Conservation (phyloP, 2,888 invertebrate species). For the Mythimna lalbum region DNA sequence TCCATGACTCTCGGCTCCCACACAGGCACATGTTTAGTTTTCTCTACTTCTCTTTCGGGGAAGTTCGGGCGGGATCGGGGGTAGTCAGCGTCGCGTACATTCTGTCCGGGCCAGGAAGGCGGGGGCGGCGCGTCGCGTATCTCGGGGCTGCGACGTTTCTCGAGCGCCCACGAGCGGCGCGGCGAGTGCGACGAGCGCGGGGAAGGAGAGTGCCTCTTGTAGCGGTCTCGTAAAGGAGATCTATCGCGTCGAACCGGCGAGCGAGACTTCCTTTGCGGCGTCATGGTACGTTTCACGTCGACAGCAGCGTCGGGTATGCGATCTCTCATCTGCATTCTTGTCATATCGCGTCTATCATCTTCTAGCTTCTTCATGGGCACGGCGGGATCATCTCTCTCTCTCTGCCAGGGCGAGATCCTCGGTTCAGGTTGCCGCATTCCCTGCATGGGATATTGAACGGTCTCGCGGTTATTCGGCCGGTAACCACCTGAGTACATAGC, state of each 20-base stretch:
- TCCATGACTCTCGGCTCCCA: slow-evolving; percentile 61
- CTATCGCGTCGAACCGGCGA: slow-evolving; percentile 79
- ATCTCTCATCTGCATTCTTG: slow-evolving; percentile 53
- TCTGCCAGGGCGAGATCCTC: slow-evolving; percentile 74
- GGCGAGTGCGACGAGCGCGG: slow-evolving; percentile 78
- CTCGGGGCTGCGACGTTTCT: slow-evolving; percentile 82
- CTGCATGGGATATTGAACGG: slow-evolving; percentile 68
- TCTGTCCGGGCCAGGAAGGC: slow-evolving; percentile 81
- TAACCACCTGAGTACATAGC: slow-evolving; percentile 85
- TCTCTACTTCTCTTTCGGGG: slow-evolving; percentile 60
- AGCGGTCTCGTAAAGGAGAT: slow-evolving; percentile 80
- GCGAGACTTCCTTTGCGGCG: slow-evolving; percentile 70
- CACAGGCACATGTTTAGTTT: slow-evolving; percentile 52
- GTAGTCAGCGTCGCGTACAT: slow-evolving; percentile 57
- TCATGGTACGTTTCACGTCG: slow-evolving; percentile 38
- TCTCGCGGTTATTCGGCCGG: slow-evolving; percentile 74
- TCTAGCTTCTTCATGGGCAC: slow-evolving; percentile 70
- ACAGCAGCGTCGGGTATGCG: slow-evolving; percentile 59
- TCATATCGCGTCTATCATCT: slow-evolving; percentile 70
- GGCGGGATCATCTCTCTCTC: slow-evolving; percentile 70
- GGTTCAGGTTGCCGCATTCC: slow-evolving; percentile 63
- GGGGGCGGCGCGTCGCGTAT: slow-evolving; percentile 80
- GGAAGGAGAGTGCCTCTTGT: slow-evolving; percentile 79
- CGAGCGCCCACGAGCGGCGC: slow-evolving; percentile 85
- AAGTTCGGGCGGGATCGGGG: slow-evolving; percentile 58